A percentile compares a stretch with the other conserved stretches of the same genome.
Conservation (phyloP, 2,888 invertebrate genomes). For the Melieria crassipennis region DNA sequence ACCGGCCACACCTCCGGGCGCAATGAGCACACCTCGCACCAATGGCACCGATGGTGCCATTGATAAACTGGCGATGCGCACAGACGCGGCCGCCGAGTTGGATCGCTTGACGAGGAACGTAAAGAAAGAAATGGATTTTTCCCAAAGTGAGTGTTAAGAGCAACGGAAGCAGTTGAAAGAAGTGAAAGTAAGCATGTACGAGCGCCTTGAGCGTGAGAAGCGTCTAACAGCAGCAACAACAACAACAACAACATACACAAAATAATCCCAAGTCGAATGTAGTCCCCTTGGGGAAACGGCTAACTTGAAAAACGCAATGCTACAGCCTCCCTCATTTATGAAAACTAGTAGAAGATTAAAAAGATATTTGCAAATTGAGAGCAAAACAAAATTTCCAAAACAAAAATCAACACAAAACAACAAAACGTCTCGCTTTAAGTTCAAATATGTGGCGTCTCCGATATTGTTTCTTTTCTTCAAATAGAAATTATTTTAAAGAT, state of each 20-base stretch:
- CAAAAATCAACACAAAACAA: not conserved
- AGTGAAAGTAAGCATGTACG: too few relatives aligned
- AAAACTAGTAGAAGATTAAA: not conserved
- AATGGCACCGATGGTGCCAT: slow-evolving; percentile 60
- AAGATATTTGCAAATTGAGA: slow-evolving; percentile 3
- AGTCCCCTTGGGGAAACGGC: not conserved
- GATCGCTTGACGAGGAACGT: slow-evolving; percentile 82
- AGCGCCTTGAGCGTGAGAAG: not conserved
- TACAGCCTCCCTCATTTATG: too few relatives aligned
- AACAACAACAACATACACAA: not conserved
- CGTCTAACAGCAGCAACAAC: not conserved
- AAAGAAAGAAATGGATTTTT: slow-evolving; percentile 66
- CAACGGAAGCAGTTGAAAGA: not conserved
- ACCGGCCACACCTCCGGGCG: slow-evolving; percentile 68
- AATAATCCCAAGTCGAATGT: not conserved
- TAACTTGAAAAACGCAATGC: too few relatives aligned
- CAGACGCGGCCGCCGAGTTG: slow-evolving; percentile 92
- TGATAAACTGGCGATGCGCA: slow-evolving; percentile 80
- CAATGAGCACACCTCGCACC: slow-evolving; percentile 62
- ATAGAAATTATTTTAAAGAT: slow-evolving; percentile 24
- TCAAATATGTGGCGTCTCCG: slow-evolving; percentile 17
- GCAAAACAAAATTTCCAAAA: not conserved
- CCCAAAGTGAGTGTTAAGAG: slow-evolving; percentile 65
- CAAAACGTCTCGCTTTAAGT: slow-evolving; percentile 26
- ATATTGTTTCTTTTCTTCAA: slow-evolving; percentile 1